Conservation (phyloP, 2,797 vertebrate species). For the Darevskia mixta region DNA sequence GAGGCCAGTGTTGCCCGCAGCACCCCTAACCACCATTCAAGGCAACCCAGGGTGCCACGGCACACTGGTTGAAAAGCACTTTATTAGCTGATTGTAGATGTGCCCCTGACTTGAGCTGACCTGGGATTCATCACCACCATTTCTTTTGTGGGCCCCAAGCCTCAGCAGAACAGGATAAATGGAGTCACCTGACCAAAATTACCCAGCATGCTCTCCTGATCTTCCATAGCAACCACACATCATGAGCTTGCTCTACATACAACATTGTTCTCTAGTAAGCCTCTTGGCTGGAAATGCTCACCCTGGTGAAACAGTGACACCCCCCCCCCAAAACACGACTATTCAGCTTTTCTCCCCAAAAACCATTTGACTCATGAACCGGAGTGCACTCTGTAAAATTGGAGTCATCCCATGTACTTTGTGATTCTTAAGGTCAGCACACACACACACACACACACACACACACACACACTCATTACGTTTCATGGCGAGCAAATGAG, state of each 20-base stretch:
- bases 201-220: background rate
- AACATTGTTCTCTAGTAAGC: background rate
- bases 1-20: too few relatives aligned
- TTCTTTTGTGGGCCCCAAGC: too few relatives aligned
- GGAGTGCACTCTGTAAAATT: background rate
- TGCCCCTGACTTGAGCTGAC: too few relatives aligned
- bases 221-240: background rate
- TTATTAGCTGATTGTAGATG: too few relatives aligned
- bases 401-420: background rate
- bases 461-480: background rate
- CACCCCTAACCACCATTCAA: too few relatives aligned
- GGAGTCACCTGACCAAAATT: background rate
- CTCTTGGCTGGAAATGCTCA: background rate
- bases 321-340: background rate
- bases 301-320: background rate
- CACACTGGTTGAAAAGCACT: too few relatives aligned
- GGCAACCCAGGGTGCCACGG: too few relatives aligned
- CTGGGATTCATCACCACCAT: too few relatives aligned
- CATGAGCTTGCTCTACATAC: background rate
- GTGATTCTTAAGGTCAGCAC: background rate
- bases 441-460: background rate
- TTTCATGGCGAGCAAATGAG: background rate
- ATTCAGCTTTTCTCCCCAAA: background rate
- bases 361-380: background rate
- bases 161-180: background rate